A percentile compares a stretch with the other conserved stretches of the same genome.
Conservation (phyloP, 2,113 vertebrate genomes). For the Benitochromis conjunctus region DNA sequence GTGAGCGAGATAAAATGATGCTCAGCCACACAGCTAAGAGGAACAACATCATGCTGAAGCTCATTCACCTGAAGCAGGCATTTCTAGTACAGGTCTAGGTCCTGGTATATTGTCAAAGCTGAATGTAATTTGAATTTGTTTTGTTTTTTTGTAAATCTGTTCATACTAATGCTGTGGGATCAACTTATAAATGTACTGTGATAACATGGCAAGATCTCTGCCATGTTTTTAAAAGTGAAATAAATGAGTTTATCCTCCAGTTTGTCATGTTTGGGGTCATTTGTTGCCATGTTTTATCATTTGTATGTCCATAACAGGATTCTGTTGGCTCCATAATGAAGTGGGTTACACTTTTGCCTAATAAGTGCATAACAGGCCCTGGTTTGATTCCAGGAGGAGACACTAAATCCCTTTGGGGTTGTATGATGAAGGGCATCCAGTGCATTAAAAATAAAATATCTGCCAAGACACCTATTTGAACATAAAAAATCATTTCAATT, state of each 20-base stretch:
- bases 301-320: neutral
- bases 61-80: neutral
- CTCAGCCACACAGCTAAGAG: neutral
- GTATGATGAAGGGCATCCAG: neutral
- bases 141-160: conserved; percentile 34
- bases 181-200: conserved; percentile 44
- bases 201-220: neutral
- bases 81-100: neutral
- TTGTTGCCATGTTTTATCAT: neutral
- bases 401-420: neutral
- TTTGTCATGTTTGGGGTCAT: neutral
- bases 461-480: neutral
- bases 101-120: neutral
- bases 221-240: conserved; percentile 38
- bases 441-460: neutral
- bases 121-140: neutral
- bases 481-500: neutral
- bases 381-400: neutral
- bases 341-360: neutral
- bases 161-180: conserved; percentile 45
- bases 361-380: neutral
- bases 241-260: conserved; percentile 35
- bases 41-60: neutral
- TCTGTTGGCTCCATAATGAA: neutral
- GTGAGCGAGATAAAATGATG: neutral